Evolutionary conservation across 1,140 invertebrate genomes (phyloP), one percentile per base, ranked within the genome.

Genomic region (Drosophila willistoni): DNA sequence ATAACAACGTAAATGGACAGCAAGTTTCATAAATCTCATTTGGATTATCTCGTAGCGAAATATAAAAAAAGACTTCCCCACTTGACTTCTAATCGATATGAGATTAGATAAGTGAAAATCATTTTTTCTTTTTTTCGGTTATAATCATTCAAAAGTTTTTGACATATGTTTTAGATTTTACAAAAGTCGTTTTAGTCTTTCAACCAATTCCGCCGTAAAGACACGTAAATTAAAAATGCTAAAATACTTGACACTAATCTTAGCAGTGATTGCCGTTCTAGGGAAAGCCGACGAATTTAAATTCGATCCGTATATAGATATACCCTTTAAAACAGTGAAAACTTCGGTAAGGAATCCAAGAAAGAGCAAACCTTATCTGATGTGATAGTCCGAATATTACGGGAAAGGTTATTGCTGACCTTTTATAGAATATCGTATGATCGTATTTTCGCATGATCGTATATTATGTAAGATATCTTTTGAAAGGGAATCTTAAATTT

Each of bases 261-360:
- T 87, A 54, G 66, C 73, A 47, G 13, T 83, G n/a, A 10, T 42
- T 5, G 14, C 55, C 6, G 41, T 41, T n/a, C 51, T 77, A 39
- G 72, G 70, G 6, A 7, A 17, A 22, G n/a, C 47, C 3, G 66
- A 9, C 1, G 71, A 81, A 2, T 61, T 66, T 0, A 68, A 81
- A 2, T 61, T 66, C 59, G 65, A 89, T 85, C 66, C 83, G 14
- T 83, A 68, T 6, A 74, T 86, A 9, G 85, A 91, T 64, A 81
- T 91, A 64, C 85, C 89, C 4, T 86, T 91, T 10, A 91, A 90
- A 41, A 22, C 19, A 7, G 1, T 91, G 0, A 91, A 73, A 61
- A 87, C 73, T 42, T 91, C 85, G 75, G 83, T 86, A 42, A 60
- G 75, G 61, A 2, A 13, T n/a, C 5, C 7, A 25, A 67, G 5